A percentile compares a stretch with the other conserved stretches of the same genome.
Conservation (phyloP, 2,888 invertebrate genomes). For the Anoplius nigerrimus region DNA sequence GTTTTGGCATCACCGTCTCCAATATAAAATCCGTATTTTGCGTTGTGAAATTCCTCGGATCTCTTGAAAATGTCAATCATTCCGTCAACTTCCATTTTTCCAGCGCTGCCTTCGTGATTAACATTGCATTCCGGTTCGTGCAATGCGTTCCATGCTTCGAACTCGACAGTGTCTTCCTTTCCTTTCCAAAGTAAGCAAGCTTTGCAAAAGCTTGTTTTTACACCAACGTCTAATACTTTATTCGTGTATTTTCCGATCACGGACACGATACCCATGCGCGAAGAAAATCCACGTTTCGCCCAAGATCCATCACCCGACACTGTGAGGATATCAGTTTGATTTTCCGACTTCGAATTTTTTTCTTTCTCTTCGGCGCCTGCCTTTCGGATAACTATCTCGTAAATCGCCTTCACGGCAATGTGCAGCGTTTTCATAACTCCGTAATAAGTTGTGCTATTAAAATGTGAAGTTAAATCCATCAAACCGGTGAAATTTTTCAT, state of each 20-base stretch:
- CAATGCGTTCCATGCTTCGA: constrained; percentile 39
- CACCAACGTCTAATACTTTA: constrained; percentile 45
- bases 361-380: constrained; percentile 41
- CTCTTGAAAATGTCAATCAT: constrained; percentile 14
- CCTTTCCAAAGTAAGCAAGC: constrained; percentile 42
- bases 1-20: constrained; percentile 33
- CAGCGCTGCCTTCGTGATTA: constrained; percentile 49
- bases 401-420: constrained; percentile 26
- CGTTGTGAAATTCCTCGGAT: constrained; percentile 10
- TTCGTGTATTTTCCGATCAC: constrained; percentile 48
- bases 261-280: constrained; percentile 41
- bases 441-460: constrained; percentile 31
- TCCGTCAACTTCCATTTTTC: constrained; percentile 46
- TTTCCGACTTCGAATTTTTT: constrained; percentile 35
- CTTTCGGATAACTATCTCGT: constrained; percentile 25
- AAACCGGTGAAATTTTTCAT: constrained; percentile 35
- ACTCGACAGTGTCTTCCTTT: constrained; percentile 37
- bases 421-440: constrained; percentile 26
- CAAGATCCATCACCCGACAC: constrained; percentile 40
- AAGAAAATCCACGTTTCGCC: constrained; percentile 44
- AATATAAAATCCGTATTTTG: constrained; percentile 23
- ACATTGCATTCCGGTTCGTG: constrained; percentile 42
- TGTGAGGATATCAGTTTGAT: constrained; percentile 30
- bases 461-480: constrained; percentile 29
- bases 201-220: constrained; percentile 46